phyloP scores from a whole-genome alignment of 2,113 vertebrate genomes.

The Trogon surrucura region DNA sequence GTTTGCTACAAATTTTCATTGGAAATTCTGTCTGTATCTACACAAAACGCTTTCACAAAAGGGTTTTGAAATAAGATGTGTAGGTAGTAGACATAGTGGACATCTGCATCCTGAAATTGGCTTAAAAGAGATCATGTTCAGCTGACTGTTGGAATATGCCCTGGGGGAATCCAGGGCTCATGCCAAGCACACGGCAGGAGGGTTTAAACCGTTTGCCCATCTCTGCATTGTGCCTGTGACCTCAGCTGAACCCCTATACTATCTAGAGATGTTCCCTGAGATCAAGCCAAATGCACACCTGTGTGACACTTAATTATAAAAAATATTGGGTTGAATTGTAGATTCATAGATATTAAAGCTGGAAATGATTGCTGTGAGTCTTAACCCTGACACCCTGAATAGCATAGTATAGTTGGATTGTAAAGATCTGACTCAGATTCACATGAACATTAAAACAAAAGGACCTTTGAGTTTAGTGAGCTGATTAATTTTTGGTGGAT shows the following conservation, averaged over 20 bases:
- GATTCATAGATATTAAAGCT: not conserved
- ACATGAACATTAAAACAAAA: not conserved
- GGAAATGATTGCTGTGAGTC: not conserved
- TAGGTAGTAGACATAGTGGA: not conserved
- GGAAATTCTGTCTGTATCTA: not conserved
- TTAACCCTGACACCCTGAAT: not conserved
- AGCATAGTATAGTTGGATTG: not conserved
- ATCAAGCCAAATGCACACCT: not conserved
- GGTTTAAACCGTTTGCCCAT: not conserved
- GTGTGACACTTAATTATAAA: not conserved
- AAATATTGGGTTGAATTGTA: not conserved
- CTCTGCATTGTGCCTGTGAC: not conserved
- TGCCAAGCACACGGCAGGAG: not conserved
- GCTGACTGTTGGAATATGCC: not conserved
- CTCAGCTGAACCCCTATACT: not conserved
- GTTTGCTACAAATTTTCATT: not conserved
- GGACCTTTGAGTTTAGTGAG: not conserved
- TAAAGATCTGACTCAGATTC: not conserved
- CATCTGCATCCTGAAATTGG: not conserved
- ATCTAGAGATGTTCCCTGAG: not conserved
- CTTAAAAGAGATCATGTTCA: not conserved
- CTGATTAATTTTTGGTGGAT: not conserved
- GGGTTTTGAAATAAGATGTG: not conserved
- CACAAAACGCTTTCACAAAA: not conserved
- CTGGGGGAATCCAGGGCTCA: not conserved